Conservation (phyloP, 1,140 invertebrate genomes). For the Luehdorfia chinensis region DNA sequence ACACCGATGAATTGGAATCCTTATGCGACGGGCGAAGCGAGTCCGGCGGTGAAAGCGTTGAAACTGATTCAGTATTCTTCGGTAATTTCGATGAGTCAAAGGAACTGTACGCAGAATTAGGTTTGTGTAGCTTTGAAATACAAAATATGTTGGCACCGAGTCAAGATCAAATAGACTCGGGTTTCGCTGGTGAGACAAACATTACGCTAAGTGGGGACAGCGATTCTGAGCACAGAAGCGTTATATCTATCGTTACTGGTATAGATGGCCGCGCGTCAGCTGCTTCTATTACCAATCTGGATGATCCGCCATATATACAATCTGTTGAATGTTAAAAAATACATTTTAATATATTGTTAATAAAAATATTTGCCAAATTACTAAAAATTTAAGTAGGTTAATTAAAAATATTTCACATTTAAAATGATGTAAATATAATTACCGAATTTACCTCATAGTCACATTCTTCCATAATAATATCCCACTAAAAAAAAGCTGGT, state of each 20-base stretch:
- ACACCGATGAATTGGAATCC: conserved; percentile 71
- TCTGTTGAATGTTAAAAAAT: conserved; percentile 60
- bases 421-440: no score
- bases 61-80: conserved; percentile 90
- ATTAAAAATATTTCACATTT: no score
- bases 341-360: no score
- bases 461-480: no score
- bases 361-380: not conserved
- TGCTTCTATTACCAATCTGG: conserved; percentile 47
- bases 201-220: conserved; percentile 68
- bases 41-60: conserved; percentile 89
- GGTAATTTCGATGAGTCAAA: conserved; percentile 79
- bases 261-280: conserved; percentile 52
- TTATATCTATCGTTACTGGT: conserved; percentile 65
- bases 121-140: conserved; percentile 37
- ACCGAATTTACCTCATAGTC: no score
- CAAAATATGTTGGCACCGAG: conserved; percentile 27
- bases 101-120: conserved; percentile 55
- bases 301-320: conserved; percentile 55
- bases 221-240: conserved; percentile 69
- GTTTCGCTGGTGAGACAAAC: conserved; percentile 65
- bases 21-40: conserved; percentile 85
- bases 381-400: not conserved
- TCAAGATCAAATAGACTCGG: conserved; percentile 63
- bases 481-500: no score